These are phyloP conservation scores for Mesoclemmys tuberculata DNA, from an alignment of 2,113 vertebrate genomes.

Conservation along the genomic window DNA sequence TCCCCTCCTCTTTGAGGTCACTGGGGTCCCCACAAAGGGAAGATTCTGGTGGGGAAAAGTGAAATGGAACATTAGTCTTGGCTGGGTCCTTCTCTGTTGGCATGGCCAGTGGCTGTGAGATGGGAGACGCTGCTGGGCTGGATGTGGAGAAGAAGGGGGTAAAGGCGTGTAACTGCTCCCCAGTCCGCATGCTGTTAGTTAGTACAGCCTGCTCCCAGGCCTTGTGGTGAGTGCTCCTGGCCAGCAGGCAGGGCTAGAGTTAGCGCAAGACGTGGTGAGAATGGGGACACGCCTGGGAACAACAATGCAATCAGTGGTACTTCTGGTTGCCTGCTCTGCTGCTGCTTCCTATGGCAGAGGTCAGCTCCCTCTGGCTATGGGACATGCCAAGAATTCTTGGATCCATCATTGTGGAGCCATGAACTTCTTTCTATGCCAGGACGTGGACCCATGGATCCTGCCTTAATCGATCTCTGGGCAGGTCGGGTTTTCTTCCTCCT, in stretches of 20 bases:
- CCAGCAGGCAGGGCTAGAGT: background rate
- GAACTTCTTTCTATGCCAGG: background rate
- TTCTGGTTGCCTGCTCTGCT: background rate
- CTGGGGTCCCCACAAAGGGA: too few relatives aligned
- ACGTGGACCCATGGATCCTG: background rate
- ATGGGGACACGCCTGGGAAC: background rate
- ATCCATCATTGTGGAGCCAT: background rate
- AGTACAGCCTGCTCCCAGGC: too few relatives aligned
- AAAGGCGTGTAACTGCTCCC: background rate
- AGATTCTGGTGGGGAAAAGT: background rate
- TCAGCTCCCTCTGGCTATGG: background rate
- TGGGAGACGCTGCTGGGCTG: background rate
- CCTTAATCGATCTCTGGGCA: background rate
- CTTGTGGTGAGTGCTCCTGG: background rate
- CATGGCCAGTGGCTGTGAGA: background rate
- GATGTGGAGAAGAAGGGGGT: background rate
- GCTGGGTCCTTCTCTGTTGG: accelerated
- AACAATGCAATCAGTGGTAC: accelerated
- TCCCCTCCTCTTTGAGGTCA: too few relatives aligned
- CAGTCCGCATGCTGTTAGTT: too few relatives aligned
- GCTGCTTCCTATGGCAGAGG: background rate
- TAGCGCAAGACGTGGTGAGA: background rate
- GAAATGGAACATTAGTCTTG: background rate
- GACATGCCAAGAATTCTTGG: accelerated
- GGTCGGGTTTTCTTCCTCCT: conserved; percentile 17